Evolutionary conservation across 30 jellyfish, hydroid and myxozoan species (phyloP), one percentile per base, ranked within the genome.

Genomic region (Turritopsis dohrnii): DNA sequence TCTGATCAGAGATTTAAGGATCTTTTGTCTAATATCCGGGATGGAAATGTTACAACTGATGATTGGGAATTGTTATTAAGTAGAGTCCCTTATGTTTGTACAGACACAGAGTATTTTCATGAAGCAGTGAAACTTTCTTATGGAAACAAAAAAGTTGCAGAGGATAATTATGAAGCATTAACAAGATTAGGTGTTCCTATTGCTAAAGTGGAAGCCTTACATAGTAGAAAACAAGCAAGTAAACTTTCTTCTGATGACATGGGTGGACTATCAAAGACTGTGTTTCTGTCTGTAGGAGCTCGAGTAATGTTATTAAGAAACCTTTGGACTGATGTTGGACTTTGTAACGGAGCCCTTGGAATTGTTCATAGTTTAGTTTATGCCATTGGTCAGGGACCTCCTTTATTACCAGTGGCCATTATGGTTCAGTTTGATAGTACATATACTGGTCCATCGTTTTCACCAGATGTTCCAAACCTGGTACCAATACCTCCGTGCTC

Each of bases 261-360:
- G 88, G 88, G 84, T 72, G 88, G 88, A 19, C 75, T 85, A 21
- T 79, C 76, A 52, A 84, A 84, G 79, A 65, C 80, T 29, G 23
- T 76, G 21, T 79, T 31, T 27, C 76, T 75, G 0, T 66, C 84
- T 23, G 53, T 21, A 22, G 88, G 84, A 28, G 88, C 93, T 25
- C 72, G 83, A 52, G 93, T 76, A 7, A 84, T 84, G 91, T 84
- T 85, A 24, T 28, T 74, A 26, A 25, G 79, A 72, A 85, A 85
- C 79, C 83, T 85, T 21, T 75, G 93, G 93, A n/a, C n/a, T n/a
- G n/a, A n/a, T n/a, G n/a, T 71, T 52, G 93, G 93, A 31, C 88
- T 85, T 65, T 85, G 93, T 29, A 85, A 85, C 79, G 93, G 93
- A 31, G 84, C 93, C 22, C 66, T 71, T 23, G 93, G 88, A 20